A percentile compares a stretch with the other conserved stretches of the same genome.
phyloP scores from a whole-genome alignment of 2,888 invertebrate species.

The Reticulitermes lucifugus region DNA sequence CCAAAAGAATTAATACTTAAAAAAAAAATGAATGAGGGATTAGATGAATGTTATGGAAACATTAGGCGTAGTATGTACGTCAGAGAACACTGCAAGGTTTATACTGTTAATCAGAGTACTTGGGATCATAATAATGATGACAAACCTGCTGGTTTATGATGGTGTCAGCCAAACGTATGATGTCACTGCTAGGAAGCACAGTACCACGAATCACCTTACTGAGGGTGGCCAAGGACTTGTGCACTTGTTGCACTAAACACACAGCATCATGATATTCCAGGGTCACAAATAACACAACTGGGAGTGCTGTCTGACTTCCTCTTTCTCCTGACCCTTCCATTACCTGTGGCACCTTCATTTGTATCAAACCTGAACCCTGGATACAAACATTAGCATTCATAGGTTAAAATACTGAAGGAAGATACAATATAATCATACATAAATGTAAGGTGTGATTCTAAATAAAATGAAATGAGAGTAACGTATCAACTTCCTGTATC shows the following conservation, averaged over 20 bases:
- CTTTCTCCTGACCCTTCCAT: slow-evolving; percentile 54
- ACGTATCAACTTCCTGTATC: too few relatives aligned
- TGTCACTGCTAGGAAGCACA: slow-evolving; percentile 65
- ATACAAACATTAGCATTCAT: too few relatives aligned
- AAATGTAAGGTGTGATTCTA: too few relatives aligned
- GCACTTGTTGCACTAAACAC: slow-evolving; percentile 72
- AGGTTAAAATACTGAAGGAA: too few relatives aligned
- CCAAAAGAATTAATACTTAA: too few relatives aligned
- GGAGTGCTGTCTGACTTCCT: slow-evolving; percentile 60
- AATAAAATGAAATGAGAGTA: too few relatives aligned
- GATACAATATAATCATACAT: too few relatives aligned
- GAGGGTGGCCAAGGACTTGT: slow-evolving; percentile 70
- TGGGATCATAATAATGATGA: too few relatives aligned
- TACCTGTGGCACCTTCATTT: slow-evolving; percentile 55
- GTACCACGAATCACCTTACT: slow-evolving; percentile 72
- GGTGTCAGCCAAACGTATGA: slow-evolving; percentile 64
- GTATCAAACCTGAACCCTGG: slow-evolving; percentile 59
- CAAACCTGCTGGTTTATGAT: slow-evolving; percentile 69
- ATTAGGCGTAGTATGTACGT: too few relatives aligned
- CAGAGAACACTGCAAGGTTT: too few relatives aligned
- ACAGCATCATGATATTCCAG: slow-evolving; percentile 73
- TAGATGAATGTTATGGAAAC: too few relatives aligned
- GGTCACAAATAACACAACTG: slow-evolving; percentile 71
- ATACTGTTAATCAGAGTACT: neutral
- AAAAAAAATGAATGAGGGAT: too few relatives aligned